phyloP scores from a whole-genome alignment of 1,140 invertebrate genomes.

The Drosophila santomea region DNA sequence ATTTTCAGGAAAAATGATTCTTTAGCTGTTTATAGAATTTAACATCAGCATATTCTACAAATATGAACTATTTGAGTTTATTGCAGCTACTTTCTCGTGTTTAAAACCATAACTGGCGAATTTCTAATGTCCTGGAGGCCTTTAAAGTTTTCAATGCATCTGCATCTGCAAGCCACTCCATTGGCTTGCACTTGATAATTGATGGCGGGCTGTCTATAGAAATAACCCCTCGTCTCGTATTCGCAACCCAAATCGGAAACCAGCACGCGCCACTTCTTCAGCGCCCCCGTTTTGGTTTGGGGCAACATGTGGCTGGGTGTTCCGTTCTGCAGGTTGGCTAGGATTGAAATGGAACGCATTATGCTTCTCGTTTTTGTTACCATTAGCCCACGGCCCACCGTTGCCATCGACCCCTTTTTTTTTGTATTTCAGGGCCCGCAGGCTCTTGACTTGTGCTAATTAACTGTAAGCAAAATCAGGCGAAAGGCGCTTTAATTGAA shows the following conservation, averaged over 20 bases:
- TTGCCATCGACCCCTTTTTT: conserved; percentile 49
- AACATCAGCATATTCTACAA: too few species aligned
- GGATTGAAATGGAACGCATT: background rate
- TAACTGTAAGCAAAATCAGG: conserved; percentile 62
- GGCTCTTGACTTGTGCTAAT: conserved; percentile 63
- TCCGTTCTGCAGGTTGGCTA: conserved; percentile 24
- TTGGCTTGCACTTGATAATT: conserved; percentile 48
- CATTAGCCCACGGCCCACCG: conserved; percentile 21
- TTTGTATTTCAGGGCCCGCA: conserved; percentile 23
- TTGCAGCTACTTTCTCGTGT: background rate
- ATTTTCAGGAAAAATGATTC: too few species aligned
- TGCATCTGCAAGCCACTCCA: conserved; percentile 8
- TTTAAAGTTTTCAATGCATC: conserved; percentile 14
- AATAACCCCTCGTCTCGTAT: conserved; percentile 26
- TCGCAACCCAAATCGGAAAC: conserved; percentile 47
- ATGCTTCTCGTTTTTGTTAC: conserved; percentile 1
- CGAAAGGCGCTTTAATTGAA: conserved; percentile 76
- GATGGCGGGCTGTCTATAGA: conserved; percentile 47
- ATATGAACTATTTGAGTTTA: too few species aligned
- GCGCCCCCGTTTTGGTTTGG: conserved; percentile 35
- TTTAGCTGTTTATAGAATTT: too few species aligned
- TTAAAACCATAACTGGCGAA: background rate
- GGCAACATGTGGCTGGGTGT: conserved; percentile 54
- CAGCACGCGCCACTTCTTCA: conserved; percentile 54
- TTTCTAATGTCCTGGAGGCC: background rate